Conservation (phyloP, 2,797 vertebrate genomes). For the Eulemur mongoz region DNA sequence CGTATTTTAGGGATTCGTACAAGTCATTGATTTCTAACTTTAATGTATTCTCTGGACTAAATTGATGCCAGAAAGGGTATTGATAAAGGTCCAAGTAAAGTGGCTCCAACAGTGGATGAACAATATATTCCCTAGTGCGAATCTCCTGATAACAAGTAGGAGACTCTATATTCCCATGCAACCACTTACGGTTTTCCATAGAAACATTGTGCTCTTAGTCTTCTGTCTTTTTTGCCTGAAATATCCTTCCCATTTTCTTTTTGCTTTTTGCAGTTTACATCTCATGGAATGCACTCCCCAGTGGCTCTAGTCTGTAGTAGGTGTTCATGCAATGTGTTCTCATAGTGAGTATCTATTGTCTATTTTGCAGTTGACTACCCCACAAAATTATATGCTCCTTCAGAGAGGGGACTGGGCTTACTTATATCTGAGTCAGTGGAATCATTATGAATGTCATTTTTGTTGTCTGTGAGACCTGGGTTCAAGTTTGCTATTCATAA, state of each 20-base stretch:
- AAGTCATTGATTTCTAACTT: not conserved
- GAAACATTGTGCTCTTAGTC: not conserved
- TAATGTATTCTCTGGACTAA: not conserved
- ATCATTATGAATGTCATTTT: not conserved
- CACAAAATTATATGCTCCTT: not conserved
- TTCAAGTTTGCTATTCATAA: constrained; percentile 13
- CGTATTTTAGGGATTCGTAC: not conserved
- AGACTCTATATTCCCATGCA: not conserved
- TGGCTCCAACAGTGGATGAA: not conserved
- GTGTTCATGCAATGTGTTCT: not conserved
- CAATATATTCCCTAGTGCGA: not conserved
- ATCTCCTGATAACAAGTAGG: not conserved
- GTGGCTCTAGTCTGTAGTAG: not conserved
- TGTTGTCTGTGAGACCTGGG: not conserved
- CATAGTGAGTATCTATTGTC: not conserved
- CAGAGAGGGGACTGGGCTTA: not conserved
- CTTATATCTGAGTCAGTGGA: not conserved
- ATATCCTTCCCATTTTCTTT: not conserved
- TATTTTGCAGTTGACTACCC: not conserved
- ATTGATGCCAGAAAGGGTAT: not conserved
- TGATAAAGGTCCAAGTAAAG: not conserved
- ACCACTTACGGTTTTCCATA: not conserved
- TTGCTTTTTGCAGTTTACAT: not conserved
- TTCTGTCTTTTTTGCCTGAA: not conserved
- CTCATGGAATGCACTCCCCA: not conserved